Conservation (phyloP, 2,888 invertebrate species). For the Calameuta pallipes region DNA sequence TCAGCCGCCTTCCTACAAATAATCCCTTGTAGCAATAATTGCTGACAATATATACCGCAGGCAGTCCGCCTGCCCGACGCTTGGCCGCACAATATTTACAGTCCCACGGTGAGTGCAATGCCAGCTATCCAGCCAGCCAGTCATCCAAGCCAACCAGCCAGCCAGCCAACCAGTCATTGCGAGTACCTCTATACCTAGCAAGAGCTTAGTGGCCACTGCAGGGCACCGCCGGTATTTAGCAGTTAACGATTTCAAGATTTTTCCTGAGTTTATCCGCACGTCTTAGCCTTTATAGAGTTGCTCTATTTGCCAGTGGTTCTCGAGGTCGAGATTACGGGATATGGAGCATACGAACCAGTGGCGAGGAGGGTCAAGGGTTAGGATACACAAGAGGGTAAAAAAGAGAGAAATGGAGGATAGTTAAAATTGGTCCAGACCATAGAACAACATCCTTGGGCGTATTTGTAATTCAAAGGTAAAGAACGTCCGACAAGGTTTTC, state of each 20-base stretch:
- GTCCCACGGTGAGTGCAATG: slow-evolving; percentile 12
- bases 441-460: slow-evolving; percentile 8
- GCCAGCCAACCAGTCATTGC: background rate
- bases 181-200: background rate
- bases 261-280: slow-evolving; percentile 41
- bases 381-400: background rate
- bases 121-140: background rate
- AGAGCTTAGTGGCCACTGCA: slow-evolving; percentile 6
- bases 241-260: slow-evolving; percentile 40
- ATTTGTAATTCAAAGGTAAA: slow-evolving; percentile 32
- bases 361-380: background rate
- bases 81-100: slow-evolving; percentile 35
- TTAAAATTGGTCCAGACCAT: background rate
- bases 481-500: slow-evolving; percentile 60
- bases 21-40: slow-evolving; percentile 47
- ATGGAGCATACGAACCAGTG: background rate
- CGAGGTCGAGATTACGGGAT: background rate
- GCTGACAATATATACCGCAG: slow-evolving; percentile 42
- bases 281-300: slow-evolving; percentile 54
- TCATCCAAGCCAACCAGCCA: no score
- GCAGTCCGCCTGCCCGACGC: slow-evolving; percentile 15
- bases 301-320: slow-evolving; percentile 51
- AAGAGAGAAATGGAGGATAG: slow-evolving; percentile 4
- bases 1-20: slow-evolving; percentile 34
- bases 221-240: slow-evolving; percentile 37